A percentile compares a stretch with the other conserved stretches of the same genome.
Conservation (phyloP, 1,140 invertebrate species). For the Bombus confusus region DNA sequence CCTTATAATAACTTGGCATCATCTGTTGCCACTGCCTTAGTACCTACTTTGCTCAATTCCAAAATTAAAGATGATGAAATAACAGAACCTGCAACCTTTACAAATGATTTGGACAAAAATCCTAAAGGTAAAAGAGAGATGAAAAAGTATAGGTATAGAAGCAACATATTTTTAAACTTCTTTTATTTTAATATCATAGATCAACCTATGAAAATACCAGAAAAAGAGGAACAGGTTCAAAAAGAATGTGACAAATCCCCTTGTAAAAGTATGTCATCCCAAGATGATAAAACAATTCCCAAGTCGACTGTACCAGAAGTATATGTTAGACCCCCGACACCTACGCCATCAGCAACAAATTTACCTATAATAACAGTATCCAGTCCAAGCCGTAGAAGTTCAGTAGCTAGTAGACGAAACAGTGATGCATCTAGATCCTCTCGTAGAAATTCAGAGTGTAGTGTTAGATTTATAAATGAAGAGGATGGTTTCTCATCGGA, state of each 20-base stretch:
- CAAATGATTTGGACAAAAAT: conserved; percentile 22
- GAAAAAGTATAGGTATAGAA: neutral
- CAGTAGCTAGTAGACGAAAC: conserved; percentile 75
- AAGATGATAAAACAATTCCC: conserved; percentile 21
- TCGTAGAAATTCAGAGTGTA: conserved; percentile 75
- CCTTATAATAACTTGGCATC: conserved; percentile 84
- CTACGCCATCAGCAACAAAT: conserved; percentile 75
- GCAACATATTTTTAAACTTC: neutral
- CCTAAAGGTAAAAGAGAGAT: neutral
- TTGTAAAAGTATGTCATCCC: conserved; percentile 9
- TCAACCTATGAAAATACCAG: conserved; percentile 3
- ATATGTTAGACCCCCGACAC: conserved; percentile 79
- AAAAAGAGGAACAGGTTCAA: conserved; percentile 1
- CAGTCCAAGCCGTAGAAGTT: conserved; percentile 76
- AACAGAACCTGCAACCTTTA: conserved; percentile 73
- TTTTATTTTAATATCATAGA: conserved; percentile 10
- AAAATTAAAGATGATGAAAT: conserved; percentile 80
- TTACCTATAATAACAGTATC: conserved; percentile 79
- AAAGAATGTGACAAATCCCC: conserved; percentile 22
- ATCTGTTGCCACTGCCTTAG: conserved; percentile 83
- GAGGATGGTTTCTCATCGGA: conserved; percentile 37
- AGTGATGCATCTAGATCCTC: conserved; percentile 73
- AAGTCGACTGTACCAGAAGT: conserved; percentile 78
- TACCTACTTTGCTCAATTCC: conserved; percentile 83
- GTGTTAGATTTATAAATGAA: conserved; percentile 73